Percentiles rank a stretch among this genome's conserved stretches.
Conservation (phyloP, 2,797 vertebrate genomes). For the Oryzias sinensis region DNA sequence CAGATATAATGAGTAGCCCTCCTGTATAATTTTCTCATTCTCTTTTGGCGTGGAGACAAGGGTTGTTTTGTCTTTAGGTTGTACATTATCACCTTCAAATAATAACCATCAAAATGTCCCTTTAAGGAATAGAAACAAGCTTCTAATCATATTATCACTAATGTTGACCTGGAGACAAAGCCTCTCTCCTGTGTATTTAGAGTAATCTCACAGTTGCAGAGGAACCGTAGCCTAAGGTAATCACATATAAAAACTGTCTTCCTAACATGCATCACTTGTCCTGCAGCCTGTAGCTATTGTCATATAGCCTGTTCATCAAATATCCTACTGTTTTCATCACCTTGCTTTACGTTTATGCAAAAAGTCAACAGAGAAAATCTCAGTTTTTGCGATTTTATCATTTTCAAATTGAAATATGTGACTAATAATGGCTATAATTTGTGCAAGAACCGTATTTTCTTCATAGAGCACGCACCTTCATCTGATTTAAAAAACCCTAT, state of each 20-base stretch:
- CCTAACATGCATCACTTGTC: constrained; percentile 50
- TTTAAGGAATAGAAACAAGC: constrained; percentile 56
- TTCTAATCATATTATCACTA: constrained; percentile 70
- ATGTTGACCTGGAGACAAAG: constrained; percentile 62
- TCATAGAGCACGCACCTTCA: constrained; percentile 23
- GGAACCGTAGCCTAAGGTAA: constrained; percentile 56
- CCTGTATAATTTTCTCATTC: constrained; percentile 68
- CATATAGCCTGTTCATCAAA: constrained; percentile 2
- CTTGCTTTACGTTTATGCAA: constrained; percentile 35
- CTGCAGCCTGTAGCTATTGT: constrained; percentile 53
- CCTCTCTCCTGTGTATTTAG: constrained; percentile 45
- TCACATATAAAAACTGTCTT: constrained; percentile 49
- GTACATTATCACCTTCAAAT: constrained; percentile 72
- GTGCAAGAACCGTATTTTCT: neutral
- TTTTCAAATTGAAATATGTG: neutral
- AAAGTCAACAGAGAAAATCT: constrained; percentile 34
- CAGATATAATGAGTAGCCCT: constrained; percentile 58
- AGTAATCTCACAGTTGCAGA: constrained; percentile 44
- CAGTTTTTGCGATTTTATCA: constrained; percentile 21
- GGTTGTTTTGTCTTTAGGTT: constrained; percentile 74
- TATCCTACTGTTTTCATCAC: constrained; percentile 53
- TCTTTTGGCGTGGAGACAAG: constrained; percentile 48
- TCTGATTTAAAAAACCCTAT: constrained; percentile 51
- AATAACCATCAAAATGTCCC: constrained; percentile 64
- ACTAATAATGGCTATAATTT: constrained; percentile 19